Evolutionary conservation across 2,888 invertebrate species (phyloP).

Genomic region (Drosophila koepferae): DNA sequence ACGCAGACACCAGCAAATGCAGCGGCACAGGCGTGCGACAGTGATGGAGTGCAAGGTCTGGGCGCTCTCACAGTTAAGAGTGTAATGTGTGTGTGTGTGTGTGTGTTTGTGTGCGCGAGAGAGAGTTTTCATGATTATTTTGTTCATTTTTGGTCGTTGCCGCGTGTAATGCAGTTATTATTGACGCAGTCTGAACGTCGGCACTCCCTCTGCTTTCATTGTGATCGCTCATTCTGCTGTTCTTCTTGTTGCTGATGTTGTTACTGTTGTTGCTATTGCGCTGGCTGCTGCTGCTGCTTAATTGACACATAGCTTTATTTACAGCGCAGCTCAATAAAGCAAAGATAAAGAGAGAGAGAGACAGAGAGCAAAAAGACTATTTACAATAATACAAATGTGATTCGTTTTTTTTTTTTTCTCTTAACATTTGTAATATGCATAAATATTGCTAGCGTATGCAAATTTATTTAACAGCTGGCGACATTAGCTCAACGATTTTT

Average conservation of each 20-base stretch:
- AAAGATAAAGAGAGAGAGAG: not conserved
- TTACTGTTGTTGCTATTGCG: slow-evolving; percentile 17
- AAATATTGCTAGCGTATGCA: slow-evolving; percentile 35
- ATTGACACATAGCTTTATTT: slow-evolving; percentile 41
- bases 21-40: slow-evolving; percentile 19
- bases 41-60: slow-evolving; percentile 23
- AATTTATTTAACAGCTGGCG: slow-evolving; percentile 38
- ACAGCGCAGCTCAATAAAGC: slow-evolving; percentile 14
- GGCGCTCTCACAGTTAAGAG: not conserved
- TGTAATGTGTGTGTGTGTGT: not conserved
- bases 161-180: slow-evolving; percentile 78
- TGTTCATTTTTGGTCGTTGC: slow-evolving; percentile 31
- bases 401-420: slow-evolving; percentile 4
- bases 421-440: slow-evolving; percentile 6
- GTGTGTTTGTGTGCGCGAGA: not conserved
- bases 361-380: not conserved
- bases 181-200: slow-evolving; percentile 75
- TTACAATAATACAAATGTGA: slow-evolving; percentile 17
- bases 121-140: slow-evolving; percentile 10
- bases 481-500: slow-evolving; percentile 36
- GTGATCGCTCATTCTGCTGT: slow-evolving; percentile 1
- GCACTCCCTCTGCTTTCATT: slow-evolving; percentile 36
- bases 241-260: not conserved
- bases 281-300: slow-evolving; percentile 29
- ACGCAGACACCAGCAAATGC: slow-evolving; percentile 23